Base-by-base conservation (phyloP, 2,888 invertebrate species). In the Zonitis immaculata region DNA sequence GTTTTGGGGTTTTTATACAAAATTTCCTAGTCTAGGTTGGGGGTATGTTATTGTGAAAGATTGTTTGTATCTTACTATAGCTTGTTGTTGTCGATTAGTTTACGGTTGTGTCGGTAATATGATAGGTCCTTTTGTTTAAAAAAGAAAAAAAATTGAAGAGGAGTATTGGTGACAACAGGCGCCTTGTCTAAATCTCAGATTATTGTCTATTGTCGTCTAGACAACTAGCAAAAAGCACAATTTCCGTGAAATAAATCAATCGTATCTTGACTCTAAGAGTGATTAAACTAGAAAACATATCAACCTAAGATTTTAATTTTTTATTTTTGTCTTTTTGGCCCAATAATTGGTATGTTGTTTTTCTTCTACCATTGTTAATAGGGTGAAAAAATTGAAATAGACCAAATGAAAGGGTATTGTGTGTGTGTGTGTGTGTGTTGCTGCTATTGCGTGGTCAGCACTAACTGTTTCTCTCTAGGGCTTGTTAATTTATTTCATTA, bases 211-310 rank as follows among this genome's bases (percentile, higher is more conserved):
- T 57, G 48, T 49, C 54, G 66, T 67, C 67, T 67, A 67, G 67
- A 67, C 65, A 58, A 58, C 47, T 45, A 54, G 52, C 50, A 51
- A 51, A 56, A 59, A 64, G 63, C 64, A 56, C 56, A 61, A 63
- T 42, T 61, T 59, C 60, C 22, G 5, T 22, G 59, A 66, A 61
- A 67, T 64, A 61, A 65, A 67, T 67, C 67, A 66, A 66, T 66
- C 61, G 63, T 64, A 58, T 63, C 62, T 60, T 58, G 4, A 44
- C 6, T 22, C 22, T 22, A 22, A n/a, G 2, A 27, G 8, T 39
- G 12, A 30, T 28, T 30, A 44, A 49, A 22, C 22, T 22, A 22
- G 5, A 22, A 22, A 22, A 22, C 22, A 22, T 22, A 4, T 49
- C n/a, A n/a, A 49, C 28, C 22, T 42, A 42, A 39, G 20, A 39